Percentiles rank a stretch among this genome's conserved stretches.
Evolutionary conservation across 2,797 vertebrate genomes (phyloP).

Genomic region (Phrynocephalus forsythii): DNA sequence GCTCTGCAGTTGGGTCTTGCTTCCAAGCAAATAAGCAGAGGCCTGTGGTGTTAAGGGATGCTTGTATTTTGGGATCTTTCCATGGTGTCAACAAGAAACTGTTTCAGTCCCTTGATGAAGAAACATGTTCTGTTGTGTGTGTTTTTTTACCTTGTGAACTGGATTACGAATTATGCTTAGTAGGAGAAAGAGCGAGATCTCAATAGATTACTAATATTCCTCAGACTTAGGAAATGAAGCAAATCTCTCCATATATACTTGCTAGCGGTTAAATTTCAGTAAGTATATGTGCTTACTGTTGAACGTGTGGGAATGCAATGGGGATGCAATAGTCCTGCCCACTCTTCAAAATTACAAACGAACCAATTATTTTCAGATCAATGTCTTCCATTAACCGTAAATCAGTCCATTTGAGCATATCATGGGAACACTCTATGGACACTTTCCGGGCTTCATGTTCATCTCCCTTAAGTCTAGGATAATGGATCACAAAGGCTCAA

Average conservation of each 20-base stretch:
- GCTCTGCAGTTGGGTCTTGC: too few species aligned
- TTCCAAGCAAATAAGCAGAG: background rate
- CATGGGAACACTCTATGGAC: background rate
- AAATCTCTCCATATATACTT: background rate
- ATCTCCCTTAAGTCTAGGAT: background rate
- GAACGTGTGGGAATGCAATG: background rate
- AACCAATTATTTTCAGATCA: slow-evolving; percentile 11
- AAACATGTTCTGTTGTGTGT: background rate
- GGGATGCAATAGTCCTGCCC: background rate
- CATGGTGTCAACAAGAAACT: background rate
- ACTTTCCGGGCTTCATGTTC: background rate
- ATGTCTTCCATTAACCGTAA: background rate
- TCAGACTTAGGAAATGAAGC: background rate
- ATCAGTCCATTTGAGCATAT: background rate
- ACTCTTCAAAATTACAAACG: background rate
- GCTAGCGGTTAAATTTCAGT: too few species aligned
- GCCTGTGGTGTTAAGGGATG: too few species aligned
- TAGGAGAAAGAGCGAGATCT: background rate
- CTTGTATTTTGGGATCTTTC: background rate
- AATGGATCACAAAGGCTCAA: background rate
- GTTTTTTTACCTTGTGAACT: background rate
- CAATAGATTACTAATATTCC: background rate
- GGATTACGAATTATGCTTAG: slow-evolving; percentile 22
- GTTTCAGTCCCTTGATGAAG: background rate
- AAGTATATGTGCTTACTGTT: background rate